These are phyloP conservation scores for Ophion costatus DNA, from an alignment of 2,888 invertebrate species.

Conservation along the genomic window DNA sequence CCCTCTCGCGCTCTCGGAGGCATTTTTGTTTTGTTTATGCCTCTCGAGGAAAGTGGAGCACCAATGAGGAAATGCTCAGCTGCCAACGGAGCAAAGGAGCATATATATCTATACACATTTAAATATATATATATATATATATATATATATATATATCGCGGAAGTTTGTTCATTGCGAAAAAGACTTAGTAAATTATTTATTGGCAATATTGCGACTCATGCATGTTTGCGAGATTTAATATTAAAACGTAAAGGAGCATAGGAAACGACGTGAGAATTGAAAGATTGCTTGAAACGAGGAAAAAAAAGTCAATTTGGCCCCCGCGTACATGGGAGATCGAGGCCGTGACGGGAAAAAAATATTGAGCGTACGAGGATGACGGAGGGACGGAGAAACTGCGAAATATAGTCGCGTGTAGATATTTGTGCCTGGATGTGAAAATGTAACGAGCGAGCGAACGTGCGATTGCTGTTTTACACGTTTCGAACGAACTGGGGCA, in stretches of 20 bases:
- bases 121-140: constrained; percentile 23
- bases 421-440: constrained; percentile 44
- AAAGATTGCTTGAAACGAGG: constrained; percentile 32
- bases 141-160: constrained; percentile 64
- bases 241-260: constrained; percentile 55
- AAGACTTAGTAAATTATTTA: constrained; percentile 82
- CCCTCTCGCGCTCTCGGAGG: background rate
- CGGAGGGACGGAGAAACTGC: constrained; percentile 1
- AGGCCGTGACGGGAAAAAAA: constrained; percentile 40
- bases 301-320: background rate
- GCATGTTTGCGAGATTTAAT: constrained; percentile 70
- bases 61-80: background rate
- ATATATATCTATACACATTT: constrained; percentile 11
- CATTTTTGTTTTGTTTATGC: constrained; percentile 17
- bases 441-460: background rate
- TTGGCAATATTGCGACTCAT: constrained; percentile 78
- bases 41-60: constrained; percentile 5
- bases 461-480: constrained; percentile 24
- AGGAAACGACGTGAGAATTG: constrained; percentile 27
- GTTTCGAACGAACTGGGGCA: constrained; percentile 12
- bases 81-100: constrained; percentile 45
- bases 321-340: constrained; percentile 45
- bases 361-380: background rate
- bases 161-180: constrained; percentile 78
- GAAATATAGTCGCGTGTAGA: constrained; percentile 29